Base-by-base conservation (phyloP, 2,888 invertebrate genomes). In the Ennomos fuscantarius region DNA sequence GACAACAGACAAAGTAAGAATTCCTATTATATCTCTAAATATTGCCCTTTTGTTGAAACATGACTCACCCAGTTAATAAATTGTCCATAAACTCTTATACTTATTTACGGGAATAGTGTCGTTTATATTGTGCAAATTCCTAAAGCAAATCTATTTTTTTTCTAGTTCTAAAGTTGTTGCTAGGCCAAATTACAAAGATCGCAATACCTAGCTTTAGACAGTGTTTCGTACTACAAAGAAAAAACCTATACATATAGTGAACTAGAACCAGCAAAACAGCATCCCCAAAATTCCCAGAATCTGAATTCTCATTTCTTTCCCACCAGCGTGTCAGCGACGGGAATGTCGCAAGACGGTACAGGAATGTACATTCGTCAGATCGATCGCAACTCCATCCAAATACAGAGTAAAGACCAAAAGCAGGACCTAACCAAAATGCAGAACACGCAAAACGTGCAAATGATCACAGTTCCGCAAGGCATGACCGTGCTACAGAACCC, bases 291-390 rank as follows among this genome's bases (percentile, higher is more conserved):
- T 37, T 36, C 5, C n/a, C 10, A n/a, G n/a, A 45, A 33, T 9
- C 40, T 41, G 10, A 35, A 34, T 12, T 44, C 42, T 8, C 52
- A 39, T 46, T 44, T 34, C 10, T 8, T 31, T 35, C 8, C 35
- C 72, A 62, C 12, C 74, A 92, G 91, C 66, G 89, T 87, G 9
- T 84, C 90, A 31, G 75, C 84, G 1, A 76, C 89, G 1, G 85
- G 86, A 1, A 70, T 87, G 35, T 66, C 80, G 0, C 85, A 83
- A 70, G 91, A 92, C 50, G 87, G 83, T 10, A 77, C 85, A 8
- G 87, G 90, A 34, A 91, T 92, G 91, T 92, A 89, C 71, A 87
- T 92, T 62, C 74, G 90, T 13, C 91, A 92, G 63, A 85, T 92
- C 50, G 91, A 92, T 55, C 74, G 89, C 60, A 89, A 87, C 64